These are phyloP conservation scores for Arizona elegans DNA, from an alignment of 2,113 vertebrate species.

Conservation along the genomic window DNA sequence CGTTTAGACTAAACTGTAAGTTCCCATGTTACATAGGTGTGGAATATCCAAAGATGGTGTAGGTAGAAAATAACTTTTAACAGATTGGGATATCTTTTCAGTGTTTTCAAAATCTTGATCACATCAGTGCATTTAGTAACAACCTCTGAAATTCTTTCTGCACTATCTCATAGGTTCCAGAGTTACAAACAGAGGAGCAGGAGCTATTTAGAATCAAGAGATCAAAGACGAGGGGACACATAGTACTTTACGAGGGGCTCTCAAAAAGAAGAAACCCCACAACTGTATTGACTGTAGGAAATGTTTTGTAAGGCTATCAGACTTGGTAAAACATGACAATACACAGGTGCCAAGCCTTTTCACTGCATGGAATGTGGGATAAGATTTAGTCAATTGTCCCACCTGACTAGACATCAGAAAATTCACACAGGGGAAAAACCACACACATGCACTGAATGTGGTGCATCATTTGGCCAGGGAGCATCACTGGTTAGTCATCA, in stretches of 20 bases:
- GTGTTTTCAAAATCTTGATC: not conserved
- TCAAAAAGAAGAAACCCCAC: constrained; percentile 12
- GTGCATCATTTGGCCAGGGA: not conserved
- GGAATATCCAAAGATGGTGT: not conserved
- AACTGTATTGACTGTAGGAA: constrained; percentile 5
- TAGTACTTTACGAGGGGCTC: not conserved
- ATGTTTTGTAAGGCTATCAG: constrained; percentile 13
- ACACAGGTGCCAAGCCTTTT: constrained; percentile 7
- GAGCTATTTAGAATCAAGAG: not conserved
- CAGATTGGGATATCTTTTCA: not conserved
- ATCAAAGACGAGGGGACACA: not conserved
- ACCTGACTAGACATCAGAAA: constrained; percentile 17
- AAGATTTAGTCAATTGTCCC: constrained; percentile 13
- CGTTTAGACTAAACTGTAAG: not conserved
- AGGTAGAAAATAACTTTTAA: not conserved
- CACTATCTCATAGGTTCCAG: not conserved
- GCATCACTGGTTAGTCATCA: not conserved
- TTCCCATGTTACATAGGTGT: not conserved
- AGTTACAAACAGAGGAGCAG: not conserved
- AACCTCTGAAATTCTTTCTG: not conserved
- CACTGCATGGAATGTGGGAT: constrained; percentile 13
- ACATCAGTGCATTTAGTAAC: not conserved
- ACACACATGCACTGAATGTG: not conserved
- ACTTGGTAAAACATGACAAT: constrained; percentile 3
- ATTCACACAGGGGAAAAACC: constrained; percentile 18